A percentile compares a stretch with the other conserved stretches of the same genome.
These are phyloP conservation scores for Eidolon helvum DNA, from an alignment of 2,113 vertebrate species.

Conservation along the genomic window DNA sequence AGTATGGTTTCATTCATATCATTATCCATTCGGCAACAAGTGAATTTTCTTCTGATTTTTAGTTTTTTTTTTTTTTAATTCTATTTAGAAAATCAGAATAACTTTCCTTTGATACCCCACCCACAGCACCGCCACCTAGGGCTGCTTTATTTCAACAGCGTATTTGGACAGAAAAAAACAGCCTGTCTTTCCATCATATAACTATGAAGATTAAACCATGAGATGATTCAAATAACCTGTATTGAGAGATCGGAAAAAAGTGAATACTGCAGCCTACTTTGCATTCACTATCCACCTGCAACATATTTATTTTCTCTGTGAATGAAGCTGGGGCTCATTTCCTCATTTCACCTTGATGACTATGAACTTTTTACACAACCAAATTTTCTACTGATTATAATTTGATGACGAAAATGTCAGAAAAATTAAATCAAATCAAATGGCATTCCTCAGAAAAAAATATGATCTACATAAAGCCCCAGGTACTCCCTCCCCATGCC, in stretches of 20 bases:
- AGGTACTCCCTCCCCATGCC: accelerated
- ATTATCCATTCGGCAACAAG: not conserved
- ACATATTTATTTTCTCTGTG: slow-evolving; percentile 13
- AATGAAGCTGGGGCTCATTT: slow-evolving; percentile 46
- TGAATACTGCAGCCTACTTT: not conserved
- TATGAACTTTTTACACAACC: slow-evolving; percentile 54
- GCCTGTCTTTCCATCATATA: not conserved
- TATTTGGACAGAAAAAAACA: not conserved
- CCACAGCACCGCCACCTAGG: not conserved
- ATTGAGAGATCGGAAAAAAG: not conserved
- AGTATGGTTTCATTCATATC: not conserved
- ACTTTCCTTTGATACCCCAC: not conserved
- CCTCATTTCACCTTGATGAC: slow-evolving; percentile 44
- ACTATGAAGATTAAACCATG: slow-evolving; percentile 15
- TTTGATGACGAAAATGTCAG: slow-evolving; percentile 73
- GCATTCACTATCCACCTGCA: slow-evolving; percentile 18
- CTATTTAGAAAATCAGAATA: not conserved
- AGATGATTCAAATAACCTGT: not conserved
- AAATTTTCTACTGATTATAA: slow-evolving; percentile 64
- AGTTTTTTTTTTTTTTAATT: not conserved
- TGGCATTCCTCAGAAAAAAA: not conserved
- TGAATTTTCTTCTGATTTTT: not conserved
- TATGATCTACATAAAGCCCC: not conserved
- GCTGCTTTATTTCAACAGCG: not conserved
- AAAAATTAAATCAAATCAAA: slow-evolving; percentile 66